Base-by-base conservation (phyloP, 1,140 invertebrate species). In the Holotrichia oblita region DNA sequence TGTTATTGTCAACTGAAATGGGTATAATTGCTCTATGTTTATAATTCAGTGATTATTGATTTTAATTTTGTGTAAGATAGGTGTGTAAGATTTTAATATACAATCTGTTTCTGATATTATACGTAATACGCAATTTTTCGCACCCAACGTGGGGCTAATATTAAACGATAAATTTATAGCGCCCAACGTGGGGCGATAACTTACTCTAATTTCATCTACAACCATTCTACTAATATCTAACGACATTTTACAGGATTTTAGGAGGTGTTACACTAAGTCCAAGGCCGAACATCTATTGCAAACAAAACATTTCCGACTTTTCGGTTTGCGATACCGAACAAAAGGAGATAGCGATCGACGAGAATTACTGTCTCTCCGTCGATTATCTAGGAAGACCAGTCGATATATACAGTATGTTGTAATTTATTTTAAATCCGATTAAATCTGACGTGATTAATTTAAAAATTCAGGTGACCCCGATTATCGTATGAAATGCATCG, bases 401-500 rank as follows among this genome's bases (percentile, higher is more conserved):
- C 40, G 97, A 97, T 88, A 97, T 97, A 86, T 97, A 97, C 90
- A 97, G 93, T 93, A 86, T 89, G 86, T 87, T 77, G 4, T 12
- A 48, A 74, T 44, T n/a, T n/a, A n/a, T n/a, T n/a, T n/a, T n/a
- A n/a, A n/a, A n/a, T n/a, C n/a, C n/a, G n/a, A n/a, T n/a, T n/a
- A n/a, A n/a, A n/a, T n/a, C n/a, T n/a, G n/a, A n/a, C n/a, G n/a
- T n/a, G 40, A 55, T 42, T 74, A 42, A 40, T 41, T 41, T 80
- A 48, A 79, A 80, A 82, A 85, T 85, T 78, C 81, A 94, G 93
- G 95, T 90, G 95, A 97, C 84, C 96, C 97, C 12, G 98, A 99
- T 91, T 98, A 99, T 83, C 93, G 93, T 85, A 94, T 99, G 93
- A 97, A 97, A 85, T 99, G 98, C 87, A 97, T 99, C 83, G 98